Conservation (phyloP, 2,888 invertebrate genomes). For the Hoplodrina ambigua region DNA sequence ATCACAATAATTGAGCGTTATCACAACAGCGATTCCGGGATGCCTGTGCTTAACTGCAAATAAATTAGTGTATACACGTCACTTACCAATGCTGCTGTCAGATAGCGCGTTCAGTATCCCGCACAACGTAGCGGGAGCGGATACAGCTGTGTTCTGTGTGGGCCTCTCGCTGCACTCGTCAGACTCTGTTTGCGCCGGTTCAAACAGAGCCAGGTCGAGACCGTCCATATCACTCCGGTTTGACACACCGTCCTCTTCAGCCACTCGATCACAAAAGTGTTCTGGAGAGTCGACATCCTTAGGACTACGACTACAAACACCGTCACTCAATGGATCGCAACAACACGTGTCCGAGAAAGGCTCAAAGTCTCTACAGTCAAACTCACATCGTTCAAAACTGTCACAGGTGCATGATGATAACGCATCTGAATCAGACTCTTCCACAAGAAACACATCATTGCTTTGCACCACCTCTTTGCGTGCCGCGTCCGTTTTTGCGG, state of each 20-base stretch:
- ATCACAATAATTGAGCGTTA: slow-evolving; percentile 81
- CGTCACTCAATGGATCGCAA: slow-evolving; percentile 88
- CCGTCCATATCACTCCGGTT: slow-evolving; percentile 92
- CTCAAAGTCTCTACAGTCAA: slow-evolving; percentile 90
- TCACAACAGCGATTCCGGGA: slow-evolving; percentile 75
- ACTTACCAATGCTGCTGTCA: slow-evolving; percentile 82
- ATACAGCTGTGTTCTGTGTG: slow-evolving; percentile 67
- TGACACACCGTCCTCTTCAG: slow-evolving; percentile 85
- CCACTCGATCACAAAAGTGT: slow-evolving; percentile 81
- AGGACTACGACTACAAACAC: slow-evolving; percentile 87
- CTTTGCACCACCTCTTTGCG: slow-evolving; percentile 76
- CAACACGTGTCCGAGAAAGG: slow-evolving; percentile 92
- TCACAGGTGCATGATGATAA: slow-evolving; percentile 89
- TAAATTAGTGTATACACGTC: slow-evolving; percentile 68
- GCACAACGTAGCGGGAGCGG: slow-evolving; percentile 78
- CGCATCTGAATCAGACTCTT: slow-evolving; percentile 88
- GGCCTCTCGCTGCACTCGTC: slow-evolving; percentile 71
- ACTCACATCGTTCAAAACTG: slow-evolving; percentile 90
- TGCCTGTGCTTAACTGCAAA: slow-evolving; percentile 69
- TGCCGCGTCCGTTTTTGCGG: slow-evolving; percentile 77
- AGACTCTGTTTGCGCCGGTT: slow-evolving; percentile 88
- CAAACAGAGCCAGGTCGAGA: slow-evolving; percentile 92
- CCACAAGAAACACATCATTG: slow-evolving; percentile 80
- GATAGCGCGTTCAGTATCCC: slow-evolving; percentile 84
- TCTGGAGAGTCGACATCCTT: slow-evolving; percentile 88